These are phyloP conservation scores for Bruchidius siliquastri DNA, from an alignment of 2,888 invertebrate genomes.

Conservation along the genomic window DNA sequence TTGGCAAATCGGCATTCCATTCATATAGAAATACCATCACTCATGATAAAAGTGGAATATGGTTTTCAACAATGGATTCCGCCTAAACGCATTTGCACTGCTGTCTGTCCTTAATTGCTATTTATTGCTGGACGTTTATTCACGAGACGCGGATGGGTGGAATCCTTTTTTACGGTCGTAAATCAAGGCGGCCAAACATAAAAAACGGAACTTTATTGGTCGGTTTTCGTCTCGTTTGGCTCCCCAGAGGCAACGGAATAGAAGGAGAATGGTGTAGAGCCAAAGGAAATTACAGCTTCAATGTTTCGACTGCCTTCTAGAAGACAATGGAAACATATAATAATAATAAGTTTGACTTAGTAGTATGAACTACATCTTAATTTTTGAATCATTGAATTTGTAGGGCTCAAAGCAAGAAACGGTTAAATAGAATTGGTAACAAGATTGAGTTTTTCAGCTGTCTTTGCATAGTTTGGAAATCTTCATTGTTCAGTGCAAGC, in stretches of 20 bases:
- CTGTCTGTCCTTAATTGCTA: constrained; percentile 38
- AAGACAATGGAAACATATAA: too few species aligned
- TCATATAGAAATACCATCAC: not conserved
- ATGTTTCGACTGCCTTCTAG: not conserved
- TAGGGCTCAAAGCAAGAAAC: too few species aligned
- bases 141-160: not conserved
- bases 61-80: constrained; percentile 22
- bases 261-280: not conserved
- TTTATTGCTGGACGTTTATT: constrained; percentile 37
- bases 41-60: constrained; percentile 17
- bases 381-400: too few species aligned
- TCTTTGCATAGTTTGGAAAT: too few species aligned
- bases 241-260: not conserved
- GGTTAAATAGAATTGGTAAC: too few species aligned
- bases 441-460: too few species aligned
- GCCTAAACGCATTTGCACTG: constrained; percentile 31
- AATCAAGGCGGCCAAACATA: not conserved
- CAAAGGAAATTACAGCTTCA: not conserved
- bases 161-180: not conserved
- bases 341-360: too few species aligned
- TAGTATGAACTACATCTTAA: too few species aligned
- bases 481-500: too few species aligned
- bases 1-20: too few species aligned
- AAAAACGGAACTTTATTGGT: not conserved
- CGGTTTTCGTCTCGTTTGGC: not conserved